phyloP scores from a whole-genome alignment of 2,113 vertebrate species.

The Laticauda colubrina region DNA sequence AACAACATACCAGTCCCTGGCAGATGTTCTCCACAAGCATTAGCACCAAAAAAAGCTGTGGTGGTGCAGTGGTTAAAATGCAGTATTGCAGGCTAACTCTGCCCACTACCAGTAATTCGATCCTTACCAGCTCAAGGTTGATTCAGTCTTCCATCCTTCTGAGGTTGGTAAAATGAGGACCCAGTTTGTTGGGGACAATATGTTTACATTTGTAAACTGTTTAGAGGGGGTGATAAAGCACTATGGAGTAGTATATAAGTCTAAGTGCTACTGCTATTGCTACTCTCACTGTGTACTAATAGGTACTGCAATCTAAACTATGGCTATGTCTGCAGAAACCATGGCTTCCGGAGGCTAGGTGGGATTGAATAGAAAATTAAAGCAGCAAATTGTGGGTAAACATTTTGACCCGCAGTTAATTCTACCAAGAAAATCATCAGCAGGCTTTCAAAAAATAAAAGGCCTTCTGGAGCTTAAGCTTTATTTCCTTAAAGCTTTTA shows the following conservation, averaged over 20 bases:
- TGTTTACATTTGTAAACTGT: not conserved
- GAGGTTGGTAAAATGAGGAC: not conserved
- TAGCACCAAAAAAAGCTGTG: not conserved
- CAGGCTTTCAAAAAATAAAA: slow-evolving; percentile 30
- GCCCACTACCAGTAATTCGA: not conserved
- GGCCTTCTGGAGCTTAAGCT: slow-evolving; percentile 30
- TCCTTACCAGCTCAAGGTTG: not conserved
- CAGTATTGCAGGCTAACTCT: not conserved
- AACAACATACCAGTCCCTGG: not conserved
- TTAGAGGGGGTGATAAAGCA: not conserved
- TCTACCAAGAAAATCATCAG: slow-evolving; percentile 14
- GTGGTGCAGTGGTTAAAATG: not conserved
- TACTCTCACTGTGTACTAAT: not conserved
- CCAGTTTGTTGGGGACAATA: not conserved
- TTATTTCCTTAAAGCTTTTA: slow-evolving; percentile 30
- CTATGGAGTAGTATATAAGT: not conserved
- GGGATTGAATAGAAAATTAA: not conserved
- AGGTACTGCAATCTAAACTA: not conserved
- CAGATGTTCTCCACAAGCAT: not conserved
- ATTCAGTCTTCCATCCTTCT: not conserved
- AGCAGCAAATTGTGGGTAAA: slow-evolving; percentile 2
- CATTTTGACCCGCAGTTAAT: not conserved
- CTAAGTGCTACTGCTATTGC: not conserved
- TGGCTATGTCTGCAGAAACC: not conserved
- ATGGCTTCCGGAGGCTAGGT: not conserved